A percentile compares a stretch with the other conserved stretches of the same genome.
These are phyloP conservation scores for Entomobrya multifasciata DNA, from an alignment of 2,888 invertebrate species.

Conservation along the genomic window DNA sequence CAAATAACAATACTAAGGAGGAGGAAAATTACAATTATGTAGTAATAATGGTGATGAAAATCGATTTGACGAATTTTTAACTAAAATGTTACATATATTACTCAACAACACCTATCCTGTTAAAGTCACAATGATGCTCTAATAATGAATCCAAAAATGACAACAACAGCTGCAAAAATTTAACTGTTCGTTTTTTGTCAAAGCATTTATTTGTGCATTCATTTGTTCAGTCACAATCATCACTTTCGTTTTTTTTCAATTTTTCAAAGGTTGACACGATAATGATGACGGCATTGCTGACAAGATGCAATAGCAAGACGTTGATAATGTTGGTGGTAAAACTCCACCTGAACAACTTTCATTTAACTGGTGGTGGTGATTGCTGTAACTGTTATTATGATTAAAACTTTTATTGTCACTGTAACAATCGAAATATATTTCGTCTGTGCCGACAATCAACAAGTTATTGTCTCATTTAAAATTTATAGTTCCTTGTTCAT, in stretches of 20 bases:
- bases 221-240: constrained; percentile 52
- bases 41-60: constrained; percentile 13
- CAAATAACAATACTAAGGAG: constrained; percentile 15
- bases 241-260: constrained; percentile 37
- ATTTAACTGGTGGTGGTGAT: constrained; percentile 36
- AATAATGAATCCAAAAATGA: constrained; percentile 12
- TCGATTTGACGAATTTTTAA: constrained; percentile 13
- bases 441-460: constrained; percentile 38
- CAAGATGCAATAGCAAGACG: neutral
- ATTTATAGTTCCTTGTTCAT: constrained; percentile 43
- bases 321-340: constrained; percentile 17
- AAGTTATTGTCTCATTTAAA: constrained; percentile 32
- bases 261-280: constrained; percentile 55
- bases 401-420: constrained; percentile 57
- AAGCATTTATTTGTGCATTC: constrained; percentile 35
- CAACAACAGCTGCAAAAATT: constrained; percentile 8
- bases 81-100: constrained; percentile 20
- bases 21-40: constrained; percentile 8
- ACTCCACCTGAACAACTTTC: constrained; percentile 71
- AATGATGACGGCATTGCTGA: constrained; percentile 36
- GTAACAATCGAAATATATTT: constrained; percentile 46
- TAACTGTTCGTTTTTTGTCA: constrained; percentile 22
- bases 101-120: constrained; percentile 36
- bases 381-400: constrained; percentile 34
- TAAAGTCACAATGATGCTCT: constrained; percentile 37